Base-by-base conservation (phyloP, 2,888 invertebrate genomes). In the Heliconius erato region DNA sequence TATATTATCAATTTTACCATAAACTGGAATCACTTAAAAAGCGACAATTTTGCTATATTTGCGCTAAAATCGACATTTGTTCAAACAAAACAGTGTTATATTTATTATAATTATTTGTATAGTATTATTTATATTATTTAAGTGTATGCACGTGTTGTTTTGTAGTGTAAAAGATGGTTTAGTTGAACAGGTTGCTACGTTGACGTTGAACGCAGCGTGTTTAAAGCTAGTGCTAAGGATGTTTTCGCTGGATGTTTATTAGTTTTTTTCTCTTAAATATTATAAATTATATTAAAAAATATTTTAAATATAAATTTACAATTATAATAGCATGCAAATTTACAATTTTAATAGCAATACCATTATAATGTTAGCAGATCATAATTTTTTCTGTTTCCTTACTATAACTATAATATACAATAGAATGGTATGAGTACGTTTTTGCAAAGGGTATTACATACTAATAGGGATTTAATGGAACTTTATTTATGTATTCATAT, bases 1-100 rank as follows among this genome's bases (percentile, higher is more conserved):
- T 88, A 88, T 88, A 92, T 94, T 94, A 95, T 95, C 95, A 94
- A 92, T 94, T 93, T 93, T 92, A 93, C 91, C 93, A 86, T 90
- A 80, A 88, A 86, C 89, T 90, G 90, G 90, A 92, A 94, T 91
- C 88, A 90, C 92, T 93, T 93, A 92, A 82, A 89, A 89, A 91
- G 89, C 89, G 88, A 84, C 86, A 85, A 91, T 91, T 89, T 85
- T 81, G 85, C 86, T 90, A 89, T 91, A 89, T 89, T 86, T 85
- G 88, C 84, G 82, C 87, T 86, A 88, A 86, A 86, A 86, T 85
- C 88, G 88, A 90, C 95, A 95, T 92, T 95, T 95, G 95, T 94
- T 92, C 93, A 95, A 95, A 95, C 91, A 92, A 83, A 87, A 86
- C 85, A 85, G 44, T 71, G 80, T 65, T 78, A 67, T 84, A 88